Conservation (phyloP, 2,888 invertebrate genomes). For the Archips crataeganus region DNA sequence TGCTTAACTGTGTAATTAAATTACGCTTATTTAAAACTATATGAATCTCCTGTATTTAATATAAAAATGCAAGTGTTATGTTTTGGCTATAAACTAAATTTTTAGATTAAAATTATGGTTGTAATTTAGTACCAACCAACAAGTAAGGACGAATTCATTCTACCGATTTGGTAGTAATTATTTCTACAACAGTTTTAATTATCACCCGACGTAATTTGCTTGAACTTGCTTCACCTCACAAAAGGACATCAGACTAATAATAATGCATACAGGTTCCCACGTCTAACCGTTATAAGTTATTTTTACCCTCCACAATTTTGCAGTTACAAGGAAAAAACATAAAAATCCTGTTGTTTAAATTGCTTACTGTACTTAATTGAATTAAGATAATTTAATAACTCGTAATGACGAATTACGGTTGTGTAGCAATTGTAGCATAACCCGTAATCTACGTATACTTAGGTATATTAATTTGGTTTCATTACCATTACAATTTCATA, state of each 20-base stretch:
- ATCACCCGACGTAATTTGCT: background rate
- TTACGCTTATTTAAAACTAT: too few relatives aligned
- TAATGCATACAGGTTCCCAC: background rate
- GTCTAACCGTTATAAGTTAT: slow-evolving; percentile 12
- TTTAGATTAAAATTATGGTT: too few relatives aligned
- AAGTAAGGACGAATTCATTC: background rate
- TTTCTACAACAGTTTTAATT: background rate
- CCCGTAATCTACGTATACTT: slow-evolving; percentile 12
- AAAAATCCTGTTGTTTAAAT: slow-evolving; percentile 23
- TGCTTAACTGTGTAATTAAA: too few relatives aligned
- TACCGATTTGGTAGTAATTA: background rate
- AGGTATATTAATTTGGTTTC: slow-evolving; percentile 19
- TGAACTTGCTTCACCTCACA: background rate
- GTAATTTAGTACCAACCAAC: background rate
- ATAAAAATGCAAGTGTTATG: too few relatives aligned
- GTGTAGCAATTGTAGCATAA: background rate
- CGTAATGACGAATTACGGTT: background rate
- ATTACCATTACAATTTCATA: slow-evolving; percentile 27
- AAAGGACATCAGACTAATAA: slow-evolving; percentile 2
- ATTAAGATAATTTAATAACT: slow-evolving; percentile 29
- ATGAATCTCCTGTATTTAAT: too few relatives aligned
- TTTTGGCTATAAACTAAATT: too few relatives aligned
- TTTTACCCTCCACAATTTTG: background rate
- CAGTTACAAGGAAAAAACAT: background rate
- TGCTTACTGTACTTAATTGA: slow-evolving; percentile 15